Conservation (phyloP, 1,140 invertebrate genomes). For the Platyura marginata region DNA sequence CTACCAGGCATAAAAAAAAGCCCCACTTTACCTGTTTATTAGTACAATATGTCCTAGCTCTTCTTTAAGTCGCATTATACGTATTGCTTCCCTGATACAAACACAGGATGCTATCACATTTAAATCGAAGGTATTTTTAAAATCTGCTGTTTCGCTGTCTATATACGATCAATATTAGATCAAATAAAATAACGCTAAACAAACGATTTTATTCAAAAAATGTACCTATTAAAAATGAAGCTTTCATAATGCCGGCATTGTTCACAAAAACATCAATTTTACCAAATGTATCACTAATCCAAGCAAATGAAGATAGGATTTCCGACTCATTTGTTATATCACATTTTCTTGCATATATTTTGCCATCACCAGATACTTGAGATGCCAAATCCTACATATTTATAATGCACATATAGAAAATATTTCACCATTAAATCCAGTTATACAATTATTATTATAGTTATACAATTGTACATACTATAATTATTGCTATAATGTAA, state of each 20-base stretch:
- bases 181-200: background rate
- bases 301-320: slow-evolving; percentile 30
- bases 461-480: background rate
- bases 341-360: slow-evolving; percentile 25
- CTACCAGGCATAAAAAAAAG: too few species aligned
- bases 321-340: slow-evolving; percentile 37
- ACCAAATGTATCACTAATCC: slow-evolving; percentile 14
- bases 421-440: background rate
- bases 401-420: background rate
- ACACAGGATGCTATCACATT: slow-evolving; percentile 37
- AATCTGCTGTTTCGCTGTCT: slow-evolving; percentile 17
- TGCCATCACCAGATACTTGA: slow-evolving; percentile 16
- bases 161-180: background rate
- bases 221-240: slow-evolving; percentile 17
- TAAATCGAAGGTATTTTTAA: slow-evolving; percentile 28
- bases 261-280: slow-evolving; percentile 17
- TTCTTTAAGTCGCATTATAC: slow-evolving; percentile 27
- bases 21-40: slow-evolving; percentile 19
- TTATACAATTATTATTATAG: background rate
- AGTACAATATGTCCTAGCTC: slow-evolving; percentile 22
- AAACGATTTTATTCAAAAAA: background rate
- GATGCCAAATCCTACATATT: slow-evolving; percentile 9
- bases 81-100: slow-evolving; percentile 32
- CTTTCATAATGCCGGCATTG: slow-evolving; percentile 20
- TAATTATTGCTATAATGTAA: background rate